Evolutionary conservation across 2,113 vertebrate species (phyloP).

Genomic region (Tachycineta bicolor): DNA sequence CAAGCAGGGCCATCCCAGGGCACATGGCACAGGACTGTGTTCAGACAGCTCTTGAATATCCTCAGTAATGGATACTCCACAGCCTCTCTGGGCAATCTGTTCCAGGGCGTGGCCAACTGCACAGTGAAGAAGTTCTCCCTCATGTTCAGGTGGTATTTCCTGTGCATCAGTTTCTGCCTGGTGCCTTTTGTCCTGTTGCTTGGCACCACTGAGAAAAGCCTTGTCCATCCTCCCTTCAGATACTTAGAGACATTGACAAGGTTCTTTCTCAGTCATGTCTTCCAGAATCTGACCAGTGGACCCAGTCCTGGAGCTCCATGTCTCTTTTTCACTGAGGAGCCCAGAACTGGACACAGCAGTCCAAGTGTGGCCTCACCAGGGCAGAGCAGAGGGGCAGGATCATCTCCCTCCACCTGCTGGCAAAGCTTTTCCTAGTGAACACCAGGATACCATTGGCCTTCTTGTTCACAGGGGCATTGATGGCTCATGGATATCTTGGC

Average conservation of each 20-base stretch:
- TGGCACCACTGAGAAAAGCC: neutral
- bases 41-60: neutral
- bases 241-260: neutral
- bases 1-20: neutral
- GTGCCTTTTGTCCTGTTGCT: neutral
- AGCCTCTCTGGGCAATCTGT: neutral
- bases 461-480: neutral
- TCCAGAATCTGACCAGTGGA: neutral
- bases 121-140: neutral
- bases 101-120: rapidly evolving
- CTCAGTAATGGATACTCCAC: neutral
- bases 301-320: neutral
- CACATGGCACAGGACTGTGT: neutral
- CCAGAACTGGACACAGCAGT: neutral
- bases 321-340: neutral
- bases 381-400: neutral
- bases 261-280: neutral
- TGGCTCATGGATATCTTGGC: no score
- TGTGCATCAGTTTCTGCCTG: neutral
- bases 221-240: neutral
- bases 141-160: neutral
- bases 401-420: neutral
- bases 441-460: neutral
- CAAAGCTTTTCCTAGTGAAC: neutral
- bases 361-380: neutral